Evolutionary conservation across 2,888 invertebrate genomes (phyloP).

Genomic region (Trachelus stipa): DNA sequence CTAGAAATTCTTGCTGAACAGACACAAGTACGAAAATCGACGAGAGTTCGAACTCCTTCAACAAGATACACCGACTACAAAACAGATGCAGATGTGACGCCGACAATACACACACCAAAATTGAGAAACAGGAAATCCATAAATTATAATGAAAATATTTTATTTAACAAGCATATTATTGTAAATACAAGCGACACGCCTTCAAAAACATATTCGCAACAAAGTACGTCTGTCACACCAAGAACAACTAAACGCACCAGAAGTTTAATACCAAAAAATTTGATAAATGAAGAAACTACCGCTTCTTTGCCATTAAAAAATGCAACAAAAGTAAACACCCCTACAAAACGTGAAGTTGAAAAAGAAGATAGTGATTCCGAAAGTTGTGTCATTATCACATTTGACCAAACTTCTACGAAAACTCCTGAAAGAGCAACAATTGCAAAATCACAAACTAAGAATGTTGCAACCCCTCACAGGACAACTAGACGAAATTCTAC

Average conservation of each 20-base stretch:
- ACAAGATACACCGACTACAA: not conserved
- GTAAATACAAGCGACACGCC: not conserved
- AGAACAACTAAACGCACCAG: slow-evolving; percentile 6
- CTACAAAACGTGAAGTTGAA: not conserved
- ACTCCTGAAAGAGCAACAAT: not conserved
- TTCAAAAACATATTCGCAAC: not conserved
- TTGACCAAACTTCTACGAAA: not conserved
- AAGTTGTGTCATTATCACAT: not conserved
- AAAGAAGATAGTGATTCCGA: not conserved
- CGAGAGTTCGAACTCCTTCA: slow-evolving; percentile 4
- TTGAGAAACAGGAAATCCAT: not conserved
- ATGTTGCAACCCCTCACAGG: not conserved
- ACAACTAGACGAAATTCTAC: not conserved
- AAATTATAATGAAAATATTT: not conserved
- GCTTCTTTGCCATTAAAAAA: not conserved
- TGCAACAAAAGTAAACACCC: not conserved
- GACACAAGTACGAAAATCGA: not conserved
- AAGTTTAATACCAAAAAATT: slow-evolving; percentile 7
- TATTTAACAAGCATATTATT: not conserved
- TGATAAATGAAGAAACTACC: not conserved
- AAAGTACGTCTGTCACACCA: slow-evolving; percentile 5
- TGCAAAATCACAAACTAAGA: not conserved
- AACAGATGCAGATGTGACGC: not conserved
- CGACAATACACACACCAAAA: not conserved
- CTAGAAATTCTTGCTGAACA: not conserved